Evolutionary conservation across 2,888 invertebrate species (phyloP), one percentile per base, ranked within the genome.

Genomic region (Gibbula magus): DNA sequence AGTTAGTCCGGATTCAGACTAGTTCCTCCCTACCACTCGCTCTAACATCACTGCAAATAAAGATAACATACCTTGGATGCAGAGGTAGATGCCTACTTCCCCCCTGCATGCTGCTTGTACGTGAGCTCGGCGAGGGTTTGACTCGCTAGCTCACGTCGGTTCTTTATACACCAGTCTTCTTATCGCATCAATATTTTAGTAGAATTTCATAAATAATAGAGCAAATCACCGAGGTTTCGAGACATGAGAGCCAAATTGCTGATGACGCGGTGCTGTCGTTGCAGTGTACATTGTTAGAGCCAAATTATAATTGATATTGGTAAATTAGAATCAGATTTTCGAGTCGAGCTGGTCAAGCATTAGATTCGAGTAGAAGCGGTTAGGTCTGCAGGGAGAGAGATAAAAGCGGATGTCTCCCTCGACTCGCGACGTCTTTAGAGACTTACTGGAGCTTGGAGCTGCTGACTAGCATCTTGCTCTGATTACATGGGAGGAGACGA

Each of bases 141-240:
- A 35, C 35, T 70, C 70, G 70, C 70, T n/a, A 70, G 35, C 32
- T 35, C 70, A 35, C 70, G 70, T 39, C 52, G 54, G 75, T 53
- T 56, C 80, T 85, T 85, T 85, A 85, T 85, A 85, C 79, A 74
- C 81, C 80, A 78, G 76, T 77, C 80, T 82, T 83, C 85, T 85
- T 85, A 82, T 79, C 82, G 77, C 85, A 85, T 85, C 81, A 85
- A 85, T 85, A 84, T 85, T 85, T 85, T 77, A 85, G 83, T 77
- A 78, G 85, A 85, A 84, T 82, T 85, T 83, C 85, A 85, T 85
- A 85, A 85, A 85, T 85, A 85, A 85, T 85, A 85, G 83, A 85
- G 79, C 82, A 75, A 81, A 76, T 82, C 81, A 84, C 83, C 85
- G 82, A 81, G 82, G 75, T 81, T 79, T 79, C 80, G 51, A 70